phyloP scores from a whole-genome alignment of 2,113 vertebrate species.

The Heteronetta atricapilla region DNA sequence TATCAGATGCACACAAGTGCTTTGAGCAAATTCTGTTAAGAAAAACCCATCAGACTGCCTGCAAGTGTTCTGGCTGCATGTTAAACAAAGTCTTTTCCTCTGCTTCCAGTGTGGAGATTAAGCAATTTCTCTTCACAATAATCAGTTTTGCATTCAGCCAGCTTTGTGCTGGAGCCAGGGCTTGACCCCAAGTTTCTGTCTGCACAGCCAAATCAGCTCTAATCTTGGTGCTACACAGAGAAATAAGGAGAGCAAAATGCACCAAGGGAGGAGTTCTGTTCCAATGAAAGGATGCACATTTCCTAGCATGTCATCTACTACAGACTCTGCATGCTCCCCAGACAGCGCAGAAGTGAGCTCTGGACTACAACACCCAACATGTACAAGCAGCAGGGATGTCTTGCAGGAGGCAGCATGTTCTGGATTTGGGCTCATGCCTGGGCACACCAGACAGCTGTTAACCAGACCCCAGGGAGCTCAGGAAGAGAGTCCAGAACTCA shows the following conservation, averaged over 20 bases:
- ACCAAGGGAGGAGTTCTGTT: neutral
- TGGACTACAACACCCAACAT: neutral
- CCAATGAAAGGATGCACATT: neutral
- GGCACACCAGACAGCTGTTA: neutral
- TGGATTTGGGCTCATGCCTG: neutral
- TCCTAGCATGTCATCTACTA: neutral
- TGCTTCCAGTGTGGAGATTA: constrained; percentile 50
- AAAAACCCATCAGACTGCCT: constrained; percentile 46
- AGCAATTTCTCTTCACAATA: constrained; percentile 54
- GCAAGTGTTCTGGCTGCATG: constrained; percentile 49
- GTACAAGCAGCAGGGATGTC: neutral
- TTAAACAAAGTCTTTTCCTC: constrained; percentile 64
- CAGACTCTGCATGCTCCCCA: neutral
- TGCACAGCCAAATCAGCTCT: constrained; percentile 39
- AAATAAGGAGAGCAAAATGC: constrained; percentile 15
- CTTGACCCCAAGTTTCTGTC: constrained; percentile 57
- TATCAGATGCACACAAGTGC: neutral
- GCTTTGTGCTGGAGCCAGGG: constrained; percentile 43
- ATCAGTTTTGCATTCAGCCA: constrained; percentile 55
- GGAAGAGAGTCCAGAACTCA: constrained; percentile 1
- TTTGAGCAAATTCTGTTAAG: constrained; percentile 45
- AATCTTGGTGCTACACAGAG: constrained; percentile 50
- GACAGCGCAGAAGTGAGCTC: neutral
- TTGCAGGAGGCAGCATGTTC: neutral
- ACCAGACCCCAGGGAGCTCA: neutral